A percentile compares a stretch with the other conserved stretches of the same genome.
Evolutionary conservation across 92 coral and sea anemone species (phyloP).

Genomic region (Palythoa grandiflora): DNA sequence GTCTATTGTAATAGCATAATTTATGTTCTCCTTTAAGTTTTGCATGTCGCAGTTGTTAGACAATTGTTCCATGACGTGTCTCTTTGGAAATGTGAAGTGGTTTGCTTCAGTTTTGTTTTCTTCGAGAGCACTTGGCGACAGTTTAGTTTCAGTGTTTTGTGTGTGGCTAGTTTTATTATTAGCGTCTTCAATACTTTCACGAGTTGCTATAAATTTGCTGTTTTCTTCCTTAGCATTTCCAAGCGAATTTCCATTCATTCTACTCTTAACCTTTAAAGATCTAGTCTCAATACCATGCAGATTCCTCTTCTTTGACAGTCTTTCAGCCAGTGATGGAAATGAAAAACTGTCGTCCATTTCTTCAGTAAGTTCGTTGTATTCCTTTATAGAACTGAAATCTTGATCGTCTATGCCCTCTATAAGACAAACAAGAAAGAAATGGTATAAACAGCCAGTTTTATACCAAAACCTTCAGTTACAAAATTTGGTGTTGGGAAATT

Average conservation of each 20-base stretch:
- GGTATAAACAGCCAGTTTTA: not conserved
- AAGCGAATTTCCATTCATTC: not conserved
- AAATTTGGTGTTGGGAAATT: not conserved
- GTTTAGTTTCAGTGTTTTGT: not conserved
- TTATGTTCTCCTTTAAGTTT: not conserved
- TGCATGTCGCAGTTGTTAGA: not conserved
- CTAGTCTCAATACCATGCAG: not conserved
- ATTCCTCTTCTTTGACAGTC: constrained; percentile 4
- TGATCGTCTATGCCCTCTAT: not conserved
- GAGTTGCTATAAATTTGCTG: not conserved
- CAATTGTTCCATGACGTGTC: not conserved
- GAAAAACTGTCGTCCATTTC: constrained; percentile 20
- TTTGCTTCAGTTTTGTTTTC: not conserved
- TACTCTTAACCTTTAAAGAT: not conserved
- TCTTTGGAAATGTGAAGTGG: not conserved
- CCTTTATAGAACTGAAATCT: not conserved
- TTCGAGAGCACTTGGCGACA: not conserved
- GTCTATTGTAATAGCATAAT: not conserved
- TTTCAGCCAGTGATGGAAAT: constrained; percentile 35
- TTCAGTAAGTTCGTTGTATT: not conserved
- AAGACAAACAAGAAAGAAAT: not conserved
- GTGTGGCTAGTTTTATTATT: not conserved
- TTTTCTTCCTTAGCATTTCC: not conserved
- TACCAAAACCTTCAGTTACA: not conserved
- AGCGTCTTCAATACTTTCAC: not conserved